phyloP scores from a whole-genome alignment of 2,888 invertebrate species.

The Macaria notata region DNA sequence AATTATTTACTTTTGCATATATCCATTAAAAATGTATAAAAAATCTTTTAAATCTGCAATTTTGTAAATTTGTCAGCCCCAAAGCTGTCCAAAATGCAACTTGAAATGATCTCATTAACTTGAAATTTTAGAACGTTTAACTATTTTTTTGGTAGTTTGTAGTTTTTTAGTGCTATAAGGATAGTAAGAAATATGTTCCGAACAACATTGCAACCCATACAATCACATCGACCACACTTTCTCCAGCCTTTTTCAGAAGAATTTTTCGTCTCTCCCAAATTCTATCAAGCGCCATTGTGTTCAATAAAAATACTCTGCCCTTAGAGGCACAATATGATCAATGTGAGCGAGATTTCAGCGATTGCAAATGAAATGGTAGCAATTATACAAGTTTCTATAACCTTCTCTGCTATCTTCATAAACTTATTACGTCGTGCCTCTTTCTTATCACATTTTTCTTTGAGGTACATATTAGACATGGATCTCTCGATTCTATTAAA shows the following conservation, averaged over 20 bases:
- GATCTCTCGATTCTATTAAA: no score
- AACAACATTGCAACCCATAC: slow-evolving; percentile 52
- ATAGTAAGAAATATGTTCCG: slow-evolving; percentile 50
- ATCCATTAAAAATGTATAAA: no score
- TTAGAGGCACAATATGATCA: slow-evolving; percentile 52
- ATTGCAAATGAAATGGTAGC: slow-evolving; percentile 59
- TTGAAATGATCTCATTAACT: neutral
- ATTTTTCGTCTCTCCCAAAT: slow-evolving; percentile 47
- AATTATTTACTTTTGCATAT: no score
- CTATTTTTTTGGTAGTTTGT: no score
- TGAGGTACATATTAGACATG: no score
- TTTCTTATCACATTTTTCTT: slow-evolving; percentile 42
- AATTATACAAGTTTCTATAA: slow-evolving; percentile 54
- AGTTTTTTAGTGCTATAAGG: slow-evolving; percentile 27
- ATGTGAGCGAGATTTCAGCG: slow-evolving; percentile 56
- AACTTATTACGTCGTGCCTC: slow-evolving; percentile 44
- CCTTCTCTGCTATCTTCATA: slow-evolving; percentile 49
- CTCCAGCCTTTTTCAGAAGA: slow-evolving; percentile 38
- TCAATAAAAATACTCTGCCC: neutral
- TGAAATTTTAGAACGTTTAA: no score
- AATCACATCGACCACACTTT: slow-evolving; percentile 42
- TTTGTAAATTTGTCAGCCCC: no score
- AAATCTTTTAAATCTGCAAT: no score
- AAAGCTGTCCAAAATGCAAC: neutral
- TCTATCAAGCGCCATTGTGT: slow-evolving; percentile 46